Evolutionary conservation across 1,140 invertebrate genomes (phyloP).

Genomic region (Varroa destructor): DNA sequence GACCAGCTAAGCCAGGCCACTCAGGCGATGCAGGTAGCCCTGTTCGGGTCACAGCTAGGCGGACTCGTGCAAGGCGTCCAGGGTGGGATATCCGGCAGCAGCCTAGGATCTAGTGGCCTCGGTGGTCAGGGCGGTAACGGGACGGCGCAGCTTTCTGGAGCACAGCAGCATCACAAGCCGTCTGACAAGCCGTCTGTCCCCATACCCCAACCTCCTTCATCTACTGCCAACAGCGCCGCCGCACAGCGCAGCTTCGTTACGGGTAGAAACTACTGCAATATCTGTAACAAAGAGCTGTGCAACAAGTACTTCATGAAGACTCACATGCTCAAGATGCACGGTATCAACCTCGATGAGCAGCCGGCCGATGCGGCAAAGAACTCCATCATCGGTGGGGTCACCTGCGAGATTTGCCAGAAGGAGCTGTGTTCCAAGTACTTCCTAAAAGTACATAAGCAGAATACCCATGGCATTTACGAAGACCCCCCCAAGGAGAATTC

Average conservation of each 20-base stretch:
- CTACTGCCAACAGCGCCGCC: slow-evolving; percentile 30
- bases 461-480: slow-evolving; percentile 84
- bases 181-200: slow-evolving; percentile 28
- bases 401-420: slow-evolving; percentile 93
- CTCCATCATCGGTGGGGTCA: slow-evolving; percentile 74
- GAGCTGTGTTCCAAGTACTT: slow-evolving; percentile 96
- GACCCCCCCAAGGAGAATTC: slow-evolving; percentile 41
- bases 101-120: neutral
- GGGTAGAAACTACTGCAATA: slow-evolving; percentile 78
- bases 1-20: slow-evolving; percentile 29
- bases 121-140: slow-evolving; percentile 19
- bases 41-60: slow-evolving; percentile 1
- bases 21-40: slow-evolving; percentile 28
- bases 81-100: no score
- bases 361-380: slow-evolving; percentile 53
- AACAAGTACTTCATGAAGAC: slow-evolving; percentile 99
- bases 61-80: slow-evolving; percentile 3
- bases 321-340: slow-evolving; percentile 98
- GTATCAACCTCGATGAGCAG: slow-evolving; percentile 63
- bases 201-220: slow-evolving; percentile 28
- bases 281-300: slow-evolving; percentile 97
- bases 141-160: neutral
- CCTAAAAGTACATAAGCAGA: slow-evolving; percentile 87
- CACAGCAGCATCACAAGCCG: slow-evolving; percentile 5
- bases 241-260: slow-evolving; percentile 41